Conservation (phyloP, 2,113 vertebrate genomes). For the Lamprologus lemairii region DNA sequence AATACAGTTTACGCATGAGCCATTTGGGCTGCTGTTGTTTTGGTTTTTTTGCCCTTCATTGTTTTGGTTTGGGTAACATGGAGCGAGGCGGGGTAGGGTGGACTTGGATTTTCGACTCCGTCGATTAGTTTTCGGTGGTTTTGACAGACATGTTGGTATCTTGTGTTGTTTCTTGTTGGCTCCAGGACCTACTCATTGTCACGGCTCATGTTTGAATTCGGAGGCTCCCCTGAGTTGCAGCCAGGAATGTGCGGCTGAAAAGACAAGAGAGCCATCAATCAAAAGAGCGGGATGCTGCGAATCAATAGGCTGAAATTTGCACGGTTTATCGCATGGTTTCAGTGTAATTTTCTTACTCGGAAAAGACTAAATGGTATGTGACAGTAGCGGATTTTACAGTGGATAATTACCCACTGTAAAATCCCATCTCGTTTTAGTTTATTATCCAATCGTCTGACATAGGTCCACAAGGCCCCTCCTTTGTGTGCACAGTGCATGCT, state of each 20-base stretch:
- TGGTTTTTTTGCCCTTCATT: background rate
- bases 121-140: background rate
- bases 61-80: slow-evolving; percentile 35
- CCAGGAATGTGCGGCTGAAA: slow-evolving; percentile 44
- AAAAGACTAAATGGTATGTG: slow-evolving; percentile 27
- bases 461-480: background rate
- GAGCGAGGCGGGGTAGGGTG: background rate
- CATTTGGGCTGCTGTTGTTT: background rate
- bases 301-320: slow-evolving; percentile 31
- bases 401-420: slow-evolving; percentile 31
- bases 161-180: background rate
- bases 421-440: slow-evolving; percentile 18
- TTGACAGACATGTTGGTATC: slow-evolving; percentile 37
- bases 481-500: background rate
- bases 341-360: background rate
- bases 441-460: slow-evolving; percentile 20
- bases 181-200: background rate
- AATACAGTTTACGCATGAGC: slow-evolving; percentile 39
- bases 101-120: background rate
- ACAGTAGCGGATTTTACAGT: slow-evolving; percentile 3
- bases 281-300: slow-evolving; percentile 3
- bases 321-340: slow-evolving; percentile 14
- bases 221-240: slow-evolving; percentile 25
- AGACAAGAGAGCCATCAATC: slow-evolving; percentile 44
- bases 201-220: slow-evolving; percentile 22